Percentiles rank a stretch among this genome's conserved stretches.
Evolutionary conservation across 2,797 vertebrate species (phyloP).

Genomic region (Peromyscus aztecus): DNA sequence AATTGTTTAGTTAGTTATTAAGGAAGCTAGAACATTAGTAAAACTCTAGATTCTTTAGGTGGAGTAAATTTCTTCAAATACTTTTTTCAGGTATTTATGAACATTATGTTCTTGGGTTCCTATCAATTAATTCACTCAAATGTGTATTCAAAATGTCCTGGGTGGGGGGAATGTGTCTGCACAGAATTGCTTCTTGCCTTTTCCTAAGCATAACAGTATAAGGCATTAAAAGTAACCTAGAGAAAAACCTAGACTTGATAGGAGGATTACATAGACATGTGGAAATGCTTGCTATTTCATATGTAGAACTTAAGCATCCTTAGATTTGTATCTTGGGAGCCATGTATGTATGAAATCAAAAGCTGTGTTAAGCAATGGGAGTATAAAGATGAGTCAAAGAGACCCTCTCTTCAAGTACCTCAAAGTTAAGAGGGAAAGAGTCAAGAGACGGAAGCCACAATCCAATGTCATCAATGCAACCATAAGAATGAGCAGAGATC

Average conservation of each 20-base stretch:
- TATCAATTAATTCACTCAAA: background rate
- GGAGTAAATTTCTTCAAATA: background rate
- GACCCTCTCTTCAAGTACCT: background rate
- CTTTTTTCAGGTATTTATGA: background rate
- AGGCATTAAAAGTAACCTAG: background rate
- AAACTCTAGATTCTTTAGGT: background rate
- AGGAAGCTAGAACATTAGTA: background rate
- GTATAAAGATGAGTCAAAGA: background rate
- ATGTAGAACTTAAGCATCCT: background rate
- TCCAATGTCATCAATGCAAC: background rate
- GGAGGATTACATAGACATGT: background rate
- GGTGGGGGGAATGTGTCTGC: background rate
- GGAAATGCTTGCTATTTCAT: background rate
- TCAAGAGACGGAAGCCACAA: background rate
- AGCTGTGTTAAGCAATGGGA: background rate
- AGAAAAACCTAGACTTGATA: background rate
- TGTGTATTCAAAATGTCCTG: background rate
- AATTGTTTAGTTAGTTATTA: conserved; percentile 26
- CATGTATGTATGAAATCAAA: background rate
- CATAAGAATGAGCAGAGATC: background rate
- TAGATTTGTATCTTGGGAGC: background rate
- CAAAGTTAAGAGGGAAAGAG: background rate
- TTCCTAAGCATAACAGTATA: background rate
- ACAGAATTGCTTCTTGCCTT: background rate
- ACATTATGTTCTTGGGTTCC: background rate